phyloP scores from a whole-genome alignment of 2,797 vertebrate species.

The Arnoldichthys spilopterus region DNA sequence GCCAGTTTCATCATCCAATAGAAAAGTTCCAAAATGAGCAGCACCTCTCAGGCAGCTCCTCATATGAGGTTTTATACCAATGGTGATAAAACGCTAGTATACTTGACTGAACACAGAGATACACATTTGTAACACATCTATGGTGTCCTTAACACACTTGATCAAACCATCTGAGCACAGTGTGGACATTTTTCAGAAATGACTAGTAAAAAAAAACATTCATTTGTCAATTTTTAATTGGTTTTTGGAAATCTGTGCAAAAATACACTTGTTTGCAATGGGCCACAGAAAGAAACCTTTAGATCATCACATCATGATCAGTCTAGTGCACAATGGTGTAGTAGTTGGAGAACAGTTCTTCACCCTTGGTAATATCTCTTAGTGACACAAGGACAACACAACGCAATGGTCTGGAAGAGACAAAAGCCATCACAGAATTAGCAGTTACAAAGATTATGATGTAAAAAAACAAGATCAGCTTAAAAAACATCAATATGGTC shows the following conservation, averaged over 20 bases:
- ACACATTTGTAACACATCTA: too few relatives aligned
- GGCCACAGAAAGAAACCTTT: neutral
- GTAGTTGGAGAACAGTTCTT: conserved; percentile 97
- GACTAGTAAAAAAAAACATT: too few relatives aligned
- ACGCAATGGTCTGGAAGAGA: conserved; percentile 78
- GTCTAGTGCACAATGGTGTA: conserved; percentile 86
- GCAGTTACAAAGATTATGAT: neutral
- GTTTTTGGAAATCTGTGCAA: neutral
- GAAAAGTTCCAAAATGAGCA: too few relatives aligned
- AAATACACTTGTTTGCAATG: neutral
- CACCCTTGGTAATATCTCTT: conserved; percentile 83
- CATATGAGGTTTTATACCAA: too few relatives aligned
- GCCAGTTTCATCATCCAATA: too few relatives aligned
- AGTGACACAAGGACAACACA: conserved; percentile 90
- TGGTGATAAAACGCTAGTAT: too few relatives aligned
- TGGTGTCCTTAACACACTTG: too few relatives aligned
- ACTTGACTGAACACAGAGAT: too few relatives aligned
- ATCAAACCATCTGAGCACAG: too few relatives aligned
- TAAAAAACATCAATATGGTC: neutral
- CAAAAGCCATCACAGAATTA: conserved; percentile 15
- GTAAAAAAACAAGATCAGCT: neutral
- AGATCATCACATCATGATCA: neutral
- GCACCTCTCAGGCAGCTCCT: too few relatives aligned
- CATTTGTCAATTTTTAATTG: neutral
- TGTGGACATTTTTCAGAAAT: too few relatives aligned